Conservation (phyloP, 2,888 invertebrate species). For the Stenodema calcarata region DNA sequence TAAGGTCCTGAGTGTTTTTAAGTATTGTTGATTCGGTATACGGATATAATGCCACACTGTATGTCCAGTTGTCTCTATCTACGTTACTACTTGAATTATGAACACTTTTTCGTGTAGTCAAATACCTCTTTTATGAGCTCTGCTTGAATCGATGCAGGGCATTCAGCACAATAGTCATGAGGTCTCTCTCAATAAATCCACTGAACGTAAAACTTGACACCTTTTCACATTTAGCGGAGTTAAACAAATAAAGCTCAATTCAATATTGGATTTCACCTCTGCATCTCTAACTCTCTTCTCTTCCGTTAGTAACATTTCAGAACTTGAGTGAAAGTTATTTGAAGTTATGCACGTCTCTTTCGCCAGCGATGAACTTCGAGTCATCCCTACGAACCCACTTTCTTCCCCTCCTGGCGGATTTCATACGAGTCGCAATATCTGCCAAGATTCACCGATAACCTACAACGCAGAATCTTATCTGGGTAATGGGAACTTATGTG, state of each 20-base stretch:
- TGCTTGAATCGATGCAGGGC: too few relatives aligned
- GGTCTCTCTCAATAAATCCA: background rate
- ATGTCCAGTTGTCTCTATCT: too few relatives aligned
- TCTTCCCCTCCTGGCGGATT: background rate
- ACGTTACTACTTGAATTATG: too few relatives aligned
- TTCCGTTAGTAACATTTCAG: slow-evolving; percentile 4
- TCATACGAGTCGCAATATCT: background rate
- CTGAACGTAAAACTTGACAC: background rate
- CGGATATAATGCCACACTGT: too few relatives aligned
- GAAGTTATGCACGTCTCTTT: slow-evolving; percentile 12
- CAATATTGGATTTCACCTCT: background rate
- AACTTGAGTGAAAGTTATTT: slow-evolving; percentile 10
- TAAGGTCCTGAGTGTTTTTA: too few relatives aligned
- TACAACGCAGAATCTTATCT: background rate
- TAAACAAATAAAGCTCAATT: background rate
- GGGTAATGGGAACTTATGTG: background rate
- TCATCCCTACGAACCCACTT: background rate
- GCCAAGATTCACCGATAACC: background rate
- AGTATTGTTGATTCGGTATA: too few relatives aligned
- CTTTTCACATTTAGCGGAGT: background rate
- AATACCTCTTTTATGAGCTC: too few relatives aligned
- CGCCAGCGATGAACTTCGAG: background rate
- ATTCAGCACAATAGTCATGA: too few relatives aligned
- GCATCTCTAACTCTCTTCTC: background rate
- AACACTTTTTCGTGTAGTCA: too few relatives aligned